These are phyloP conservation scores for Carabus problematicus DNA, from an alignment of 2,888 invertebrate species.

Conservation along the genomic window DNA sequence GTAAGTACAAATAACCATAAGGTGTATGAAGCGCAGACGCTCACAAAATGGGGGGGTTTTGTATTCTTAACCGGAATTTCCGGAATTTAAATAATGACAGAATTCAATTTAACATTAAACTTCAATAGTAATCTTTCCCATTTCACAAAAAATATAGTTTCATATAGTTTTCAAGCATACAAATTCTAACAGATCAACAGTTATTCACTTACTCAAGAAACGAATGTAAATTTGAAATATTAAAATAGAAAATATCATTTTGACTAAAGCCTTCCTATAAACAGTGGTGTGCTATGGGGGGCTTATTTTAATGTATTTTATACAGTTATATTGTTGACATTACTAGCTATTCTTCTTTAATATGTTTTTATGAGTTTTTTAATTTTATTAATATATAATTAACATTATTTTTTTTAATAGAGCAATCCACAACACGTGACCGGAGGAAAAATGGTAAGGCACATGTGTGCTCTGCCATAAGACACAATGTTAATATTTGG, in stretches of 20 bases:
- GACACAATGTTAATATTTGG: too few relatives aligned
- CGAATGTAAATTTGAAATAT: constrained; percentile 1
- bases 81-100: constrained; percentile 12
- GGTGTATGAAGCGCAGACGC: constrained; percentile 21
- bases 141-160: background rate
- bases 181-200: background rate
- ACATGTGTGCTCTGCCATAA: too few relatives aligned
- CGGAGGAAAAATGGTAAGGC: too few relatives aligned
- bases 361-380: too few relatives aligned
- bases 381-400: too few relatives aligned
- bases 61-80: constrained; percentile 22
- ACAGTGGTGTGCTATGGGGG: too few relatives aligned
- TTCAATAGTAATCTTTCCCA: background rate
- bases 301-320: too few relatives aligned
- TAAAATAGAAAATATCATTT: background rate
- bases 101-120: constrained; percentile 1
- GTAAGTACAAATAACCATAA: constrained; percentile 12
- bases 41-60: constrained; percentile 4
- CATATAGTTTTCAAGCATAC: background rate
- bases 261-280: background rate
- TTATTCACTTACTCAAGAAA: background rate
- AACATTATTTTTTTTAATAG: too few relatives aligned
- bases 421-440: too few relatives aligned
- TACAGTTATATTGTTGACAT: too few relatives aligned
- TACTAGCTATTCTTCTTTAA: too few relatives aligned